Evolutionary conservation across 2,888 invertebrate species (phyloP).

Genomic region (Biston stratarius): DNA sequence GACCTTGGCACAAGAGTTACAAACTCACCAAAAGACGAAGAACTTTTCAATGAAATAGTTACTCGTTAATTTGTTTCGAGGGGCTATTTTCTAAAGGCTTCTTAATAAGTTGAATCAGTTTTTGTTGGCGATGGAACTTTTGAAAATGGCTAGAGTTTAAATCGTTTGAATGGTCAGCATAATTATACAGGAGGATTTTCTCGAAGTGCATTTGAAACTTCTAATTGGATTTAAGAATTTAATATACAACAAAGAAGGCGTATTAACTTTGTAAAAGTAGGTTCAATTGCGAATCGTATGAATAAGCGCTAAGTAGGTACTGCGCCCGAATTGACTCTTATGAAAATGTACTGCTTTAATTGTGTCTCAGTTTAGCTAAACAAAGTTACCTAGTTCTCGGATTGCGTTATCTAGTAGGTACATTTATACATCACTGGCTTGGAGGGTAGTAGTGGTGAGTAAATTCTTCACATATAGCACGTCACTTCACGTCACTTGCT

Average conservation of each 20-base stretch:
- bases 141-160: constrained; percentile 37
- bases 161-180: constrained; percentile 26
- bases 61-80: constrained; percentile 48
- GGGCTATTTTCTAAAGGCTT: constrained; percentile 41
- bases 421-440: no score
- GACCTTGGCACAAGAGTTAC: constrained; percentile 41
- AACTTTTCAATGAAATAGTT: constrained; percentile 49
- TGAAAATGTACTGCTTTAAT: no score
- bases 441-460: not conserved
- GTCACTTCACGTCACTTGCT: constrained; percentile 27
- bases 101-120: constrained; percentile 34
- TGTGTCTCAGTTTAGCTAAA: no score
- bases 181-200: not conserved
- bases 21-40: constrained; percentile 39
- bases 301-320: no score
- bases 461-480: constrained; percentile 19
- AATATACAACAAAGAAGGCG: not conserved
- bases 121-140: constrained; percentile 39
- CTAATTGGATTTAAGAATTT: not conserved
- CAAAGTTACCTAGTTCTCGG: no score
- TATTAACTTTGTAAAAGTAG: not conserved
- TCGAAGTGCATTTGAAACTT: constrained; percentile 10
- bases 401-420: no score
- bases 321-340: no score
- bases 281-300: no score